Percentiles rank a stretch among this genome's conserved stretches.
Conservation (phyloP, 2,888 invertebrate species). For the Harpalus rufipes region DNA sequence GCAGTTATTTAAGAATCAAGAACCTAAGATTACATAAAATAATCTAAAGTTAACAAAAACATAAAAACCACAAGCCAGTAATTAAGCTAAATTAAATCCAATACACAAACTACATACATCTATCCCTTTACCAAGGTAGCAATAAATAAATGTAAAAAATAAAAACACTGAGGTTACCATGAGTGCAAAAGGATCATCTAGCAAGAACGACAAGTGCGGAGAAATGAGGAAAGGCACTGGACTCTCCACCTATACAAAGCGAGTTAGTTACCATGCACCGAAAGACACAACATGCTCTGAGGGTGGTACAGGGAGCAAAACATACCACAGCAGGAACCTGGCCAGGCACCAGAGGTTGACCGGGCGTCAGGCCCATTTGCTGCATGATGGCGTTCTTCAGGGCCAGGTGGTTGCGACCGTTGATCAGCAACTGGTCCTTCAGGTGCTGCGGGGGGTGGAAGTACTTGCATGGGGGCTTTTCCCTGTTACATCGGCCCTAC, state of each 20-base stretch:
- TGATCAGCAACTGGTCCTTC: slow-evolving; percentile 99
- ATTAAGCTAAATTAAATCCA: slow-evolving; percentile 18
- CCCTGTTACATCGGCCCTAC: slow-evolving; percentile 99
- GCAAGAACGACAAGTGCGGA: slow-evolving; percentile 73
- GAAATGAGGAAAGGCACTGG: slow-evolving; percentile 77
- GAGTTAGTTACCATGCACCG: slow-evolving; percentile 64
- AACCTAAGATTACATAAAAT: too few relatives aligned
- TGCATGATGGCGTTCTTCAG: slow-evolving; percentile 98
- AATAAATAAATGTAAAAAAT: slow-evolving; percentile 68
- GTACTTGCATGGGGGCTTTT: slow-evolving; percentile 99
- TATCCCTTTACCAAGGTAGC: slow-evolving; percentile 63
- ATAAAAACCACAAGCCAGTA: slow-evolving; percentile 4
- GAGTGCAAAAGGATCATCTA: slow-evolving; percentile 77
- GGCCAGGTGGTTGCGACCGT: slow-evolving; percentile 99
- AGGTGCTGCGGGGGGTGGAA: slow-evolving; percentile 99
- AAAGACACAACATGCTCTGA: slow-evolving; percentile 46
- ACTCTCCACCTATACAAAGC: slow-evolving; percentile 77
- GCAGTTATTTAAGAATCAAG: too few relatives aligned
- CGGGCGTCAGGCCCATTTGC: slow-evolving; percentile 96
- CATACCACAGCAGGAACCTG: slow-evolving; percentile 96
- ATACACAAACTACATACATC: slow-evolving; percentile 1
- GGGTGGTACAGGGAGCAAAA: slow-evolving; percentile 70
- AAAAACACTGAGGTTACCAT: slow-evolving; percentile 74
- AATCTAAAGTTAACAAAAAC: too few relatives aligned
- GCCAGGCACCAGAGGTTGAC: slow-evolving; percentile 94